A percentile compares a stretch with the other conserved stretches of the same genome.
phyloP scores from a whole-genome alignment of 2,113 vertebrate species.

The Bucco capensis region DNA sequence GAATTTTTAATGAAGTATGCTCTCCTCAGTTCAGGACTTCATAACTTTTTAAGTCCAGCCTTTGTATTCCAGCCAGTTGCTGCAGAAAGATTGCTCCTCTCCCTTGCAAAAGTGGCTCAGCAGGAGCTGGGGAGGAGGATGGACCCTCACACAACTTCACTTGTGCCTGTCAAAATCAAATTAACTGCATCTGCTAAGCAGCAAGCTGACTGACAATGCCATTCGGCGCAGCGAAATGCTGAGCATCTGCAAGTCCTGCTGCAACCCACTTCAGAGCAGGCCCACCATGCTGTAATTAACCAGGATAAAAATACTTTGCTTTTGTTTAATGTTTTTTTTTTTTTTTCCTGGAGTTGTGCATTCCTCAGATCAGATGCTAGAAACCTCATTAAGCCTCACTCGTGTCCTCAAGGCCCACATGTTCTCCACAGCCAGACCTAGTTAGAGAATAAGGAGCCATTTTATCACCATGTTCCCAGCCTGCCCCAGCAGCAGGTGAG shows the following conservation, averaged over 20 bases:
- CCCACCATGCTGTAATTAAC: constrained; percentile 67
- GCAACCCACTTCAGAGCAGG: constrained; percentile 44
- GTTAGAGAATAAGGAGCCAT: background rate
- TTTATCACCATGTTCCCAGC: background rate
- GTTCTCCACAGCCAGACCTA: background rate
- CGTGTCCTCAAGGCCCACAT: constrained; percentile 17
- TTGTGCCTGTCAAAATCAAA: constrained; percentile 38
- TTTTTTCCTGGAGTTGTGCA: constrained; percentile 15
- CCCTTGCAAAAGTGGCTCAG: background rate
- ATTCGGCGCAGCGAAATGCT: background rate
- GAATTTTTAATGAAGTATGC: constrained; percentile 52
- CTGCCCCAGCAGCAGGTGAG: background rate
- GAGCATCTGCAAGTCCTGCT: constrained; percentile 55
- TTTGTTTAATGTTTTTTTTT: constrained; percentile 59
- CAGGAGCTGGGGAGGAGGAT: constrained; percentile 15
- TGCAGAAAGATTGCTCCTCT: background rate
- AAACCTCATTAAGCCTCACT: constrained; percentile 18
- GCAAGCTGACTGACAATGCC: constrained; percentile 16
- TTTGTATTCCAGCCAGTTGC: background rate
- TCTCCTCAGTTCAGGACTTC: constrained; percentile 9
- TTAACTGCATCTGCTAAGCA: constrained; percentile 37
- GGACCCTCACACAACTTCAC: background rate
- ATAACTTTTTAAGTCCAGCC: constrained; percentile 16
- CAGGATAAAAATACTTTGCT: constrained; percentile 54
- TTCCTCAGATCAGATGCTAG: constrained; percentile 40